Conservation (phyloP, 2,113 vertebrate genomes). For the Cygnus buccinator region DNA sequence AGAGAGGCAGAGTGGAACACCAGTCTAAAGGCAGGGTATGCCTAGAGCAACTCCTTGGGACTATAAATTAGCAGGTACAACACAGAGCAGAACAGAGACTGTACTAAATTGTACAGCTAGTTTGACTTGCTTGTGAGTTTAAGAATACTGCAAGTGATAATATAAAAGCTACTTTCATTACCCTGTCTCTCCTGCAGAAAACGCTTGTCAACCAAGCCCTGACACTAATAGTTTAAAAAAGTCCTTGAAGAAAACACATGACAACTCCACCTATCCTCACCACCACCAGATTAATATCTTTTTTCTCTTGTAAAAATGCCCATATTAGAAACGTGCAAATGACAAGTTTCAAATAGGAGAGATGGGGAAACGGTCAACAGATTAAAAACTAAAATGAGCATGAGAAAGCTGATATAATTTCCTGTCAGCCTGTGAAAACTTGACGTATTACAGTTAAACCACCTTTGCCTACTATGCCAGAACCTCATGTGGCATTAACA, state of each 20-base stretch:
- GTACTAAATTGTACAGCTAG: rapidly evolving
- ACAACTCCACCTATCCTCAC: not conserved
- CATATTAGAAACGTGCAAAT: not conserved
- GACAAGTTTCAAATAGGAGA: not conserved
- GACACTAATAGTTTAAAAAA: not conserved
- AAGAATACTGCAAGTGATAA: not conserved
- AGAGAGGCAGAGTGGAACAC: not conserved
- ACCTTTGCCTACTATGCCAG: not conserved
- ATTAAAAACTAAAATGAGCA: not conserved
- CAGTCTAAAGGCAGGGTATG: not conserved
- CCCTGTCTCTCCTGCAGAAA: not conserved
- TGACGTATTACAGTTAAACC: not conserved
- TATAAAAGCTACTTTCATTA: not conserved
- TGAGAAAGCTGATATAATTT: not conserved
- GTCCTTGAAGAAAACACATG: not conserved
- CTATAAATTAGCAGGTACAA: not conserved
- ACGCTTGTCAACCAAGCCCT: not conserved
- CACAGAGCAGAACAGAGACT: not conserved
- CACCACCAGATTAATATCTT: not conserved
- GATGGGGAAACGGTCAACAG: not conserved
- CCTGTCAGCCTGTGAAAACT: not conserved
- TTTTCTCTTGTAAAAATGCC: not conserved
- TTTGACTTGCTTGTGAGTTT: not conserved
- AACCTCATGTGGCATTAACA: not conserved
- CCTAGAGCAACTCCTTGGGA: not conserved